Base-by-base conservation (phyloP, 1,140 invertebrate genomes). In the Drosophila bipectinata region DNA sequence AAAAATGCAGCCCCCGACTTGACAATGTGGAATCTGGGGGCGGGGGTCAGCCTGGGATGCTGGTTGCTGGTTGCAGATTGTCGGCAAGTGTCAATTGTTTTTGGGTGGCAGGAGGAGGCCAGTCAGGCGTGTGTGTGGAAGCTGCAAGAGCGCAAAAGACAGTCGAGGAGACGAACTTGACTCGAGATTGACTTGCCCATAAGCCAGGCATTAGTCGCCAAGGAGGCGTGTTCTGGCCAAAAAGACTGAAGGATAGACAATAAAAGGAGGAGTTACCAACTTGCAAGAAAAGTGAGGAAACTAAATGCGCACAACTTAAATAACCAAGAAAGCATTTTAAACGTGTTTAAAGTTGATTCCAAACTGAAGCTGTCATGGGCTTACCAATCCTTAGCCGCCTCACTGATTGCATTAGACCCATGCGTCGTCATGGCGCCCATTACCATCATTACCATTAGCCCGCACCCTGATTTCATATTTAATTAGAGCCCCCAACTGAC, bases 41-140 rank as follows among this genome's bases (percentile, higher is more conserved):
- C 18, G 32, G 39, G 26, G n/a, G 55, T 32, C 21, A 12, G 30
- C 15, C 21, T 10, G 28, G 8, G 69, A 87, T 64, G 78, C 57
- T 73, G 72, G 62, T 73, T 67, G 78, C 74, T 77, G 72, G 62
- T 73, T 67, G 78, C 74, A 87, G 74, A 75, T 81, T 85, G 74
- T 80, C 79, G 71, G 71, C 83, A 72, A 87, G 82, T 82, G 83
- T 87, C 82, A 87, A 87, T 87, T 88, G 82, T 87, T 87, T 87
- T 87, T 39, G 83, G 28, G 55, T 60, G 54, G 58, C 57, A 12
- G 51, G 3, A 72, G 51, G 32, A 56, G 21, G 48, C 54, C 63
- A 60, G 49, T 41, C 44, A 51, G 47, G 68, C 47, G 59, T 30
- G 60, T 51, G 60, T 59, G 54, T 44, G 41, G 37, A 47, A 66